Evolutionary conservation across 2,888 invertebrate genomes (phyloP), one percentile per base, ranked within the genome.

Genomic region (Zygothrica quintamaculata): DNA sequence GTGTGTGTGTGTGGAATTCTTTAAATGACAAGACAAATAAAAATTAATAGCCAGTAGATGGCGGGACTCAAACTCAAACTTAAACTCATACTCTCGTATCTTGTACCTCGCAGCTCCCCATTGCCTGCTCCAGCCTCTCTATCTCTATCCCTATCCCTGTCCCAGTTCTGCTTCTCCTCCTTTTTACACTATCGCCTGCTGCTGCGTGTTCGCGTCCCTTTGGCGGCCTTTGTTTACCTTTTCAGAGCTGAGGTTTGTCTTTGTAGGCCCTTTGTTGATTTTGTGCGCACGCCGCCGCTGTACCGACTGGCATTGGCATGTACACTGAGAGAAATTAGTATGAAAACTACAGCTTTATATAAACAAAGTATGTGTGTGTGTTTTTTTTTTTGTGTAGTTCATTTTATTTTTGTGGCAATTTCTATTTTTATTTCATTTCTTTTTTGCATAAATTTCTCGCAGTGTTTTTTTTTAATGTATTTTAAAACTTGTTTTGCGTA

Each of bases 11-110:
- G 56, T 43, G 71, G 74, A 77, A 84, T 84, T 77, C 80, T 74
- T 77, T 56, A 79, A 84, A 84, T 79, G 84, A 86, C 84, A 84
- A 71, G 65, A 74, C 74, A 81, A 86, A 81, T 84, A 84, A 67
- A 82, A 81, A 72, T 86, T 86, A 79, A 81, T 84, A 84, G 86
- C 81, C 53, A 44, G 46, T 34, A 4, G 53, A 64, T 60, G 75
- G 53, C 53, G 43, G 53, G 53, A 59, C 50, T n/a, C 39, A 18
- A 39, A 31, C 50, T 29, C 29, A 13, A 46, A 47, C 51, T 44
- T 16, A 1, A 31, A 44, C 51, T 26, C 26, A 26, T n/a, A n/a
- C n/a, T n/a, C n/a, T n/a, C 18, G 33, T 29, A 39, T 25, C 43
- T 40, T 61, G 42, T 29, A 43, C 37, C 11, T 22, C 18, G 18